Conservation (phyloP, 2,113 vertebrate genomes). For the Tragelaphus imberbis region DNA sequence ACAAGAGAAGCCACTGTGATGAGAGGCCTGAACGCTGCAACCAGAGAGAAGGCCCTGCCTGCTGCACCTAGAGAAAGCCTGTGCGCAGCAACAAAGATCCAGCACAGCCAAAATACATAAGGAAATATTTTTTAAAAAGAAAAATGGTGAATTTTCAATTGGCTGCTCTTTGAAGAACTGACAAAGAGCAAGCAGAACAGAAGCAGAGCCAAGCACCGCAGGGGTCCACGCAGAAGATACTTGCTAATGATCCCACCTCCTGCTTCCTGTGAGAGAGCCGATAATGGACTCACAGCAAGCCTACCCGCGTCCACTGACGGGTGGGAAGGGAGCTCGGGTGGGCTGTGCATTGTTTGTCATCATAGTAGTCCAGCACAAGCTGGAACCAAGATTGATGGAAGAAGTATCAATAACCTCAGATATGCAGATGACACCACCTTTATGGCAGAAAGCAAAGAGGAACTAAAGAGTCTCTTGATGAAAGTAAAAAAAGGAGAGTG, state of each 20-base stretch:
- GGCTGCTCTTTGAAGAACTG: neutral
- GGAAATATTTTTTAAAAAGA: neutral
- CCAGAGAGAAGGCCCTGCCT: neutral
- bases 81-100: neutral
- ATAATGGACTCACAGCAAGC: neutral
- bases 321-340: neutral
- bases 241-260: neutral
- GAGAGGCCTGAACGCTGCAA: neutral
- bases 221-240: neutral
- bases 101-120: neutral
- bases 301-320: rapidly evolving
- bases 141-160: neutral
- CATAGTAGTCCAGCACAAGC: neutral
- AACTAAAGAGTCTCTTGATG: neutral
- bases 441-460: neutral
- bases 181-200: neutral
- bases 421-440: neutral
- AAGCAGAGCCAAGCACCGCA: neutral
- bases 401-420: neutral
- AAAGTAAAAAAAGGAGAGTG: neutral
- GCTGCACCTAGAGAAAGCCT: neutral
- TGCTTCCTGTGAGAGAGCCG: neutral
- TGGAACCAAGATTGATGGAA: neutral
- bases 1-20: neutral
- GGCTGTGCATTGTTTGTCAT: neutral